Evolutionary conservation across 2,113 vertebrate species (phyloP).

Genomic region (Alouatta palliata): DNA sequence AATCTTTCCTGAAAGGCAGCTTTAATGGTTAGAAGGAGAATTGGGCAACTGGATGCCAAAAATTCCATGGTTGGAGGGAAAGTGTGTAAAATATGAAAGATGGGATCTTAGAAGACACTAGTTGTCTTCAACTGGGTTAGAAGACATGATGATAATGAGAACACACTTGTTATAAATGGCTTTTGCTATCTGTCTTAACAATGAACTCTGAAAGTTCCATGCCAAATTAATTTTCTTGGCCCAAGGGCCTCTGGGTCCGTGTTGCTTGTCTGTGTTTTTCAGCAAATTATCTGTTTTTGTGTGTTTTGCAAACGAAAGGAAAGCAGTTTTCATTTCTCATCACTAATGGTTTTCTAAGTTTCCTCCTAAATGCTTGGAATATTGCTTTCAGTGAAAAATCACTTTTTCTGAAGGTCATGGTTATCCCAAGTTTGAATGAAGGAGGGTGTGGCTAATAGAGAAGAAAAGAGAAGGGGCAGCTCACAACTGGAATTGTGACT

Average conservation of each 20-base stretch:
- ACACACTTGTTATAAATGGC: background rate
- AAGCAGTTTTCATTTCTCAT: conserved; percentile 14
- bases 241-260: background rate
- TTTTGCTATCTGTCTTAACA: background rate
- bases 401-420: background rate
- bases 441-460: background rate
- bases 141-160: background rate
- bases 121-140: background rate
- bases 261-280: background rate
- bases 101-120: background rate
- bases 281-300: background rate
- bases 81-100: background rate
- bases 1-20: background rate
- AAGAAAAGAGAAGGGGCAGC: background rate
- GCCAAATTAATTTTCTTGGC: background rate
- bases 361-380: background rate
- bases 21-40: background rate
- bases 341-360: background rate
- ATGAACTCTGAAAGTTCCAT: background rate
- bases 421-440: background rate
- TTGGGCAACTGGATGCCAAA: background rate
- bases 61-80: background rate
- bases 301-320: conserved; percentile 23
- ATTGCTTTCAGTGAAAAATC: background rate
- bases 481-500: background rate